Percentiles rank a stretch among this genome's conserved stretches.
phyloP scores from a whole-genome alignment of 2,113 vertebrate species.

The Colossoma macropomum region DNA sequence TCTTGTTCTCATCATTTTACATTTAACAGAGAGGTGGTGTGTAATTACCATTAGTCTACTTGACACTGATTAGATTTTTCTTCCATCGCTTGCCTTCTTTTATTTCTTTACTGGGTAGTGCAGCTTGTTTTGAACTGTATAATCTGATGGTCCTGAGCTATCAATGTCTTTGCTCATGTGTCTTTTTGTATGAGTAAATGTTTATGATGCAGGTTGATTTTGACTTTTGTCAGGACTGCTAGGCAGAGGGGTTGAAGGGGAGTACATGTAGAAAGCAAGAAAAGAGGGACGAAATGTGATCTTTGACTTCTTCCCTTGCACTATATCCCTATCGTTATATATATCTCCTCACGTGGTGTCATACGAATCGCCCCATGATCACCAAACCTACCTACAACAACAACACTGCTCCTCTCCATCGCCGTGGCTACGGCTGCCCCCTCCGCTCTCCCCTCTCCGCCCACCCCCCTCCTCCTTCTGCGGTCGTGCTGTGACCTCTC shows the following conservation, averaged over 20 bases:
- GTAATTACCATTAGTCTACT: not conserved
- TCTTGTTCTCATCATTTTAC: not conserved
- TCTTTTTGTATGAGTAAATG: constrained; percentile 81
- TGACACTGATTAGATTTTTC: not conserved
- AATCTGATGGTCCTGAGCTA: constrained; percentile 38
- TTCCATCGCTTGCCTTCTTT: not conserved
- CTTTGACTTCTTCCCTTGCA: constrained; percentile 87
- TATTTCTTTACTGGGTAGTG: constrained; percentile 1
- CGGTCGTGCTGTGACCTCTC: constrained; percentile 72
- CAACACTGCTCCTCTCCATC: constrained; percentile 75
- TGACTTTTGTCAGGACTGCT: constrained; percentile 77
- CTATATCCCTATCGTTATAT: constrained; percentile 87
- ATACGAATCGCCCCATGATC: constrained; percentile 91
- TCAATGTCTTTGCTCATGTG: constrained; percentile 59
- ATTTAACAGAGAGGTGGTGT: not conserved
- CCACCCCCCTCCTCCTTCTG: constrained; percentile 64
- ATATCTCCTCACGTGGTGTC: constrained; percentile 93
- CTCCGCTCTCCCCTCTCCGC: constrained; percentile 72
- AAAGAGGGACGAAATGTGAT: constrained; percentile 80
- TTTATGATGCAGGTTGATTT: constrained; percentile 73
- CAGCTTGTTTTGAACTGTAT: constrained; percentile 31
- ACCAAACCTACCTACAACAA: constrained; percentile 85
- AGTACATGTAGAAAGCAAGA: constrained; percentile 55
- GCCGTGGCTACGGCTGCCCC: constrained; percentile 72
- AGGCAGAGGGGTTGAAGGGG: constrained; percentile 74